Evolutionary conservation across 2,888 invertebrate genomes (phyloP).

Genomic region (Thecocarcelia acutangulata): DNA sequence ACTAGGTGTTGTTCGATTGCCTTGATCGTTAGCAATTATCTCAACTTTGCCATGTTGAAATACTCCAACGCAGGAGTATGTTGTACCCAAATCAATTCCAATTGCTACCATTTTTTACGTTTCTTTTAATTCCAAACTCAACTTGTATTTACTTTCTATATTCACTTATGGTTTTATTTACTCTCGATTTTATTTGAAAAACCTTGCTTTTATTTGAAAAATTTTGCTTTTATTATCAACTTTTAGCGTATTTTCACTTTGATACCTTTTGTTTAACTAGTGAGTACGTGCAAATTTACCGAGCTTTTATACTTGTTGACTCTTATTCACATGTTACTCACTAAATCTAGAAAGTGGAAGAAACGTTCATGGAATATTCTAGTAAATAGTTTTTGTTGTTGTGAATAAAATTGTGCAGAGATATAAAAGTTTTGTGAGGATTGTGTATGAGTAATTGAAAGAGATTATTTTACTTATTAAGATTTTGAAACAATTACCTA

Average conservation of each 20-base stretch:
- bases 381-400: neutral
- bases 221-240: too few species aligned
- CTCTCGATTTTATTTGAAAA: too few species aligned
- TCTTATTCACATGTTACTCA: neutral
- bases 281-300: neutral
- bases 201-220: too few species aligned
- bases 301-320: conserved; percentile 40
- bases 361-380: conserved; percentile 22
- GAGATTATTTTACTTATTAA: too few species aligned
- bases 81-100: conserved; percentile 82
- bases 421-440: neutral
- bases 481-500: too few species aligned
- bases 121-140: neutral
- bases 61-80: conserved; percentile 91
- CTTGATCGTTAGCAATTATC: conserved; percentile 91
- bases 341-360: neutral
- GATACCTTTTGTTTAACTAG: conserved; percentile 19
- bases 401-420: neutral
- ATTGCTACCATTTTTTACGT: conserved; percentile 83
- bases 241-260: conserved; percentile 6
- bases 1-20: conserved; percentile 82
- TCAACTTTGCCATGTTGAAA: conserved; percentile 92
- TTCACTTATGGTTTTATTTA: neutral
- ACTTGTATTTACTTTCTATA: neutral
- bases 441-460: too few species aligned